Percentiles rank a stretch among this genome's conserved stretches.
phyloP scores from a whole-genome alignment of 1,140 invertebrate species.

The Chlorops oryzae region DNA sequence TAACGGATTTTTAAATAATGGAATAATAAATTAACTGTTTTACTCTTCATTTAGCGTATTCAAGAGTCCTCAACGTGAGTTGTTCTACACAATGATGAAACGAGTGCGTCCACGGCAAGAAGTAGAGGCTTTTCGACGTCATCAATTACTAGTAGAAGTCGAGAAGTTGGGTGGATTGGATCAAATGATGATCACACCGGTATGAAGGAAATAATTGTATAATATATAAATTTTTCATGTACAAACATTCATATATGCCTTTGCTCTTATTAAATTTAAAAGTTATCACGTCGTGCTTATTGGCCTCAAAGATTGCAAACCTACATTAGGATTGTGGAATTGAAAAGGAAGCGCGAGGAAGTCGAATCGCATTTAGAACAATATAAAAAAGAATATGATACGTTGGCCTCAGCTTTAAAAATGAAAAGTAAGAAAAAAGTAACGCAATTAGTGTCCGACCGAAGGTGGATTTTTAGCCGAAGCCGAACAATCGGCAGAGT shows the following conservation, averaged over 20 bases:
- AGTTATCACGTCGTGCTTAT: no score
- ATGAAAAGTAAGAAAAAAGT: conserved; percentile 28
- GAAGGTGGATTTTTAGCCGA: no score
- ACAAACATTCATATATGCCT: no score
- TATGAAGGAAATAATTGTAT: no score
- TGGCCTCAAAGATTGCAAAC: conserved; percentile 32
- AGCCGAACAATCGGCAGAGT: no score
- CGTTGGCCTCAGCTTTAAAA: conserved; percentile 25
- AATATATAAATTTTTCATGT: no score
- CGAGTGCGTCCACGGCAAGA: conserved; percentile 28
- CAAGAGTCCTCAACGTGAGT: conserved; percentile 30
- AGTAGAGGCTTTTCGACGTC: conserved; percentile 28
- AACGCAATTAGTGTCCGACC: no score
- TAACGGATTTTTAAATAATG: not conserved
- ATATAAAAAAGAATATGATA: conserved; percentile 24
- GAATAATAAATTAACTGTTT: not conserved
- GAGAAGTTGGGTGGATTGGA: conserved; percentile 20
- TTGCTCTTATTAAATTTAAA: no score
- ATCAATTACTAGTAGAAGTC: conserved; percentile 31
- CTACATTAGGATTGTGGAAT: conserved; percentile 29
- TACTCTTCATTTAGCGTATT: conserved; percentile 26
- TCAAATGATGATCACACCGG: no score
- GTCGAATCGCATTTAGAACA: conserved; percentile 18
- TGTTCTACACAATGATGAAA: conserved; percentile 27
- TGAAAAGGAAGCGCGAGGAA: conserved; percentile 22